Evolutionary conservation across 2,797 vertebrate species (phyloP).

Genomic region (Buphagus erythrorhynchus): DNA sequence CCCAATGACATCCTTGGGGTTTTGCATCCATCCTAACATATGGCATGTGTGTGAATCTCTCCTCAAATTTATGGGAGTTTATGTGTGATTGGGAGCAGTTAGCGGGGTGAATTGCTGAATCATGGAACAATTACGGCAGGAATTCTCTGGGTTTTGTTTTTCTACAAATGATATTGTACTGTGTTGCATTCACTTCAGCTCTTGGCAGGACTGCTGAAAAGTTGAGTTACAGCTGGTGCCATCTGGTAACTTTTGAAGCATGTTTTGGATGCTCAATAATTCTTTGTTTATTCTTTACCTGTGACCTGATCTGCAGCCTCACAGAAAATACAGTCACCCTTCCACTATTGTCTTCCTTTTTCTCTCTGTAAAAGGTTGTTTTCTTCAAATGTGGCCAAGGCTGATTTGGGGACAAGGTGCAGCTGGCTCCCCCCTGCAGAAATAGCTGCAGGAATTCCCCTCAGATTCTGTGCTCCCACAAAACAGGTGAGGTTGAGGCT

Average conservation of each 20-base stretch:
- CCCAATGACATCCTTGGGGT: conserved; percentile 25
- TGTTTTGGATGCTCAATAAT: background rate
- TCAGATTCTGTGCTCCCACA: background rate
- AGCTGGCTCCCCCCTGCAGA: background rate
- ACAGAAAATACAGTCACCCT: background rate
- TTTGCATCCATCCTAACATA: conserved; percentile 68
- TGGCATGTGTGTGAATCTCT: conserved; percentile 56
- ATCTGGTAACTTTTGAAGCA: conserved; percentile 52
- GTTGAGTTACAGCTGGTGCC: conserved; percentile 51
- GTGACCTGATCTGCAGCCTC: background rate
- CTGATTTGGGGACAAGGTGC: background rate
- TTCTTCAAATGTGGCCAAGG: background rate
- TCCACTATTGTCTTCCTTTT: background rate
- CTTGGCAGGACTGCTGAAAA: conserved; percentile 26
- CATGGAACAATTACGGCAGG: conserved; percentile 63
- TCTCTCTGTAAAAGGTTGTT: background rate
- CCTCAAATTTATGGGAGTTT: conserved; percentile 63
- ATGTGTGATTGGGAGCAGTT: conserved; percentile 67
- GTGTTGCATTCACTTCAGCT: background rate
- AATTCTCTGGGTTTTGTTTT: conserved; percentile 22
- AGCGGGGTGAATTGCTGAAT: conserved; percentile 69
- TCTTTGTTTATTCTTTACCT: background rate
- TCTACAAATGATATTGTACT: conserved; percentile 35
- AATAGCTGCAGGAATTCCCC: background rate
- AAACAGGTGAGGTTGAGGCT: background rate